Conservation (phyloP, 2,797 vertebrate genomes). For the Malacoraja senta region DNA sequence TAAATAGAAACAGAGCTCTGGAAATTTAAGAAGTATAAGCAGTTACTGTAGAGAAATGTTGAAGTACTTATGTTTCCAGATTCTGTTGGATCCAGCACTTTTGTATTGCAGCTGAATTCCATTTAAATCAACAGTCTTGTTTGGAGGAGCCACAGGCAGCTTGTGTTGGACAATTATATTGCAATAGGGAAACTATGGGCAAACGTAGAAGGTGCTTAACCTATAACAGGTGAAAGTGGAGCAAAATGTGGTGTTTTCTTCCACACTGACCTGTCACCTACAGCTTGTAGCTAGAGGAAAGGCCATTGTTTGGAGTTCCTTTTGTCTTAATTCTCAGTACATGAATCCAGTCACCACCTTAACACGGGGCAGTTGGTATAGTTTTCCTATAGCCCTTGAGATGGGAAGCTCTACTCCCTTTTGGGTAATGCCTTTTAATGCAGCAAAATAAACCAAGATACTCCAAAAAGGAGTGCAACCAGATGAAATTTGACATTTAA, state of each 20-base stretch:
- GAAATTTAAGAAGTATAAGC: conserved; percentile 9
- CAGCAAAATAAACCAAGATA: background rate
- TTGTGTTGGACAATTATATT: background rate
- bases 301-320: background rate
- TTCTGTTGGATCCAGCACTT: background rate
- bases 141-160: background rate
- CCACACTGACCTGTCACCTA: background rate
- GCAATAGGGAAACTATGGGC: background rate
- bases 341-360: background rate
- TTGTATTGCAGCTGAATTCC: background rate
- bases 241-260: background rate
- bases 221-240: background rate
- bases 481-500: background rate
- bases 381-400: background rate
- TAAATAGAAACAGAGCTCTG: background rate
- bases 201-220: background rate
- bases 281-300: background rate
- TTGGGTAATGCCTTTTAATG: background rate
- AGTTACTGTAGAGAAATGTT: background rate
- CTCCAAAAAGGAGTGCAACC: background rate
- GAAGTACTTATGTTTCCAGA: background rate
- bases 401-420: background rate
- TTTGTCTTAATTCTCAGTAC: background rate
- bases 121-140: background rate
- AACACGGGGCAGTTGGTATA: background rate